Evolutionary conservation across 2,888 invertebrate genomes (phyloP).

Genomic region (Diogma glabrata): DNA sequence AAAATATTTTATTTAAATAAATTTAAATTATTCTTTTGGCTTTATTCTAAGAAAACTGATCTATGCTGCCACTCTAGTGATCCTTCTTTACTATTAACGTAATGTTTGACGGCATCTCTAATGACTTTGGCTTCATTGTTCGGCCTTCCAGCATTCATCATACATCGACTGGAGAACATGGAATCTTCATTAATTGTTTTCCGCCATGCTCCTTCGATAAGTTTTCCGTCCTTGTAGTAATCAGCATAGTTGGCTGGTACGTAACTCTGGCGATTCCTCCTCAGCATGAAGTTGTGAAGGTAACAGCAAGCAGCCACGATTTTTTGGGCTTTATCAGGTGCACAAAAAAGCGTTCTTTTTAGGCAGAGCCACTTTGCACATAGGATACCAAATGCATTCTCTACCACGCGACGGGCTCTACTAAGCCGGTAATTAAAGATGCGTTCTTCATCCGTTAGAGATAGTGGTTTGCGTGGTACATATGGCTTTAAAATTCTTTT

Average conservation of each 20-base stretch:
- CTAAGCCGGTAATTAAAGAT: conserved; percentile 8
- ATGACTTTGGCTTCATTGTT: too few species aligned
- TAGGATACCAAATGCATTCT: conserved; percentile 4
- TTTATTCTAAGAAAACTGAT: too few species aligned
- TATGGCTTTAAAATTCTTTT: conserved; percentile 9
- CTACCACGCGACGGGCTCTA: not conserved
- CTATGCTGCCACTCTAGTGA: too few species aligned
- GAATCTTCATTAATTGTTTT: not conserved
- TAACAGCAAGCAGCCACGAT: conserved; percentile 1
- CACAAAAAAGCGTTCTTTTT: not conserved
- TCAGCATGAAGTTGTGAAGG: not conserved
- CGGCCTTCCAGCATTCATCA: not conserved
- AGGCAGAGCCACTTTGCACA: too few species aligned
- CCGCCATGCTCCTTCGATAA: not conserved
- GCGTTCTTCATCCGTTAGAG: not conserved
- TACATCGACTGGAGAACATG: not conserved
- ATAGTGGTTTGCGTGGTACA: not conserved
- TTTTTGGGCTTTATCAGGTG: not conserved
- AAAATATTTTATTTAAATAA: too few species aligned
- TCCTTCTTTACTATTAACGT: too few species aligned
- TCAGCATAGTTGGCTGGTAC: not conserved
- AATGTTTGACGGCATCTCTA: too few species aligned
- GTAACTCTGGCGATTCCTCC: not conserved
- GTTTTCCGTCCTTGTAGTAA: not conserved
- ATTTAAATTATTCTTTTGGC: too few species aligned